Base-by-base conservation (phyloP, 2,113 vertebrate species). In the Heterocephalus glaber region DNA sequence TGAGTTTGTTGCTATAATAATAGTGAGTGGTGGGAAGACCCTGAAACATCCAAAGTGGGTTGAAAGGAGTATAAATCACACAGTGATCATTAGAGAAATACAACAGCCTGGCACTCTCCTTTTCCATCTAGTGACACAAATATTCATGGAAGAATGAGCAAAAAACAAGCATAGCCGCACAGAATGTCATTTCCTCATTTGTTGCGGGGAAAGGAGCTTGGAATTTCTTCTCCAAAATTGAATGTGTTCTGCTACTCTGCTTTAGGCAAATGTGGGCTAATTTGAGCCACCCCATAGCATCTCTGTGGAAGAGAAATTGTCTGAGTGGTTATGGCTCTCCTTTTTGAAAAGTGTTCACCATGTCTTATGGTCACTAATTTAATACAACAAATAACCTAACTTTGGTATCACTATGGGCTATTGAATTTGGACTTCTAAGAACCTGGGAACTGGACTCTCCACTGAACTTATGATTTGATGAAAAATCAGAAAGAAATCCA, bases 341-440 rank as follows among this genome's bases (percentile, higher is more conserved):
- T 2, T 76, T 49, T 33, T 28, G 19, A 49, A 30, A 65, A 1
- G n/a, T 95, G 82, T 94, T 76, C 11, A n/a, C 14, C 61, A 1
- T 88, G 80, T 77, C 38, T 74, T 76, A 82, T 26, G 47, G 58
- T 10, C 86, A 52, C 66, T 86, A 61, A 83, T 24, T 44, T 76
- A 61, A 76, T 60, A 72, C 47, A 93, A 49, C 28, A 89, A 87
- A 96, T 60, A 74, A 22, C 26, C 86, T 89, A 61, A 84, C 60
- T 89, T 92, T 91, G 90, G 26, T 63, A 30, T 86, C 56, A 79
- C 56, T 47, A 38, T 61, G 41, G 93, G 35, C 54, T 90, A 47
- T 7, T 68, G 38, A 56, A 65, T 77, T 63, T 56, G 61, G n/a
- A 47, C 22, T 79, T 90, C 35, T 60, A 82, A 95, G 76, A 95